Percentiles rank a stretch among this genome's conserved stretches.
Evolutionary conservation across 1,140 invertebrate species (phyloP).

Genomic region (Drosophila subobscura): DNA sequence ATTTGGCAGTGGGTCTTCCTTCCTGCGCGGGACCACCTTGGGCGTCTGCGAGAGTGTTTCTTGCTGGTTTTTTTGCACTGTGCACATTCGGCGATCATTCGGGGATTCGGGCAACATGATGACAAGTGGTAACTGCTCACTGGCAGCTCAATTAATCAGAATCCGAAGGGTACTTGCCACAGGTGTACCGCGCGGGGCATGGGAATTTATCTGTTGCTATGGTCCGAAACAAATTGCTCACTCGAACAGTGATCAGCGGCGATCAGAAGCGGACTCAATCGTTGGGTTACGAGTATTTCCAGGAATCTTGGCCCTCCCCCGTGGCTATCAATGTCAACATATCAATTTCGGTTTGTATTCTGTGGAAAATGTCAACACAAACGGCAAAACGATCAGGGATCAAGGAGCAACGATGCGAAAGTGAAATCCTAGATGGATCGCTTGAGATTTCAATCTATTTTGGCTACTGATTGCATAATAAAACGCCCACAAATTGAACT

Average conservation of each 20-base stretch:
- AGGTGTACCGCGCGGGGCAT: constrained; percentile 28
- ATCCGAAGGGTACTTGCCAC: constrained; percentile 31
- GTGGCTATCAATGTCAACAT: constrained; percentile 71
- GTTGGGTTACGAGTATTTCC: constrained; percentile 8
- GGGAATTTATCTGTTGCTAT: not conserved
- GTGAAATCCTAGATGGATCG: constrained; percentile 58
- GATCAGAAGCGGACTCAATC: too few relatives aligned
- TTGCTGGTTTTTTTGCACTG: constrained; percentile 38
- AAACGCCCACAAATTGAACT: constrained; percentile 56
- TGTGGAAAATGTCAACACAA: constrained; percentile 55
- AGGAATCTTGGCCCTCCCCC: constrained; percentile 10
- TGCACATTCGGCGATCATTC: too few relatives aligned
- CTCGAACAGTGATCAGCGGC: too few relatives aligned
- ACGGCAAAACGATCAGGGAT: constrained; percentile 7
- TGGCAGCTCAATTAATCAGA: constrained; percentile 74
- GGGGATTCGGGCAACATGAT: constrained; percentile 21
- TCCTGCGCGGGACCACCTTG: constrained; percentile 60
- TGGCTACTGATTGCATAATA: constrained; percentile 80
- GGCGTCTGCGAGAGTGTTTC: constrained; percentile 19
- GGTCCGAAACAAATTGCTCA: too few relatives aligned
- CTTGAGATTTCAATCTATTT: constrained; percentile 41
- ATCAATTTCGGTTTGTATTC: constrained; percentile 58
- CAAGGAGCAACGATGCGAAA: constrained; percentile 43
- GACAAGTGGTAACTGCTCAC: constrained; percentile 38
- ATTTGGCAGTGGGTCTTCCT: constrained; percentile 43